phyloP scores from a whole-genome alignment of 2,888 invertebrate genomes.

The Gandaritis pyraliata region DNA sequence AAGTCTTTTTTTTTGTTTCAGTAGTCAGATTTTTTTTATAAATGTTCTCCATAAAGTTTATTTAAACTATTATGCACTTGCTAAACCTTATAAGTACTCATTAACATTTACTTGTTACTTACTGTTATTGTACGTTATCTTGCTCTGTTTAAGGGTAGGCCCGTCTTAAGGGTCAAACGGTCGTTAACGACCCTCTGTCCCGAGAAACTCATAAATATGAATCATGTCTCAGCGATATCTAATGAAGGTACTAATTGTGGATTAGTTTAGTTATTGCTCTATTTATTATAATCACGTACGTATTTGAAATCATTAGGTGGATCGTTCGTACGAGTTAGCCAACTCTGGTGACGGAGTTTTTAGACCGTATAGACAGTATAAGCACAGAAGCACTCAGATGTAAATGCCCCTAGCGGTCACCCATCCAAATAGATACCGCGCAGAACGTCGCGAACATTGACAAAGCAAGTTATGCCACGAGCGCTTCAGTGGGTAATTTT shows the following conservation, averaged over 20 bases:
- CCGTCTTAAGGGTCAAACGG: constrained; percentile 56
- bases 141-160: constrained; percentile 37
- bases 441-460: too few relatives aligned
- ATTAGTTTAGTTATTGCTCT: constrained; percentile 41
- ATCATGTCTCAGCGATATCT: constrained; percentile 46
- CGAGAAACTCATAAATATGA: constrained; percentile 52
- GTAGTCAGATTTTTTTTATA: too few relatives aligned
- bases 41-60: too few relatives aligned
- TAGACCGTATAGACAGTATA: too few relatives aligned
- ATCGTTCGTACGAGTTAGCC: neutral
- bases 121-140: constrained; percentile 50
- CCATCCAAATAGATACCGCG: too few relatives aligned
- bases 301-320: neutral
- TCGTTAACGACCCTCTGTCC: constrained; percentile 41
- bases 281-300: constrained; percentile 19
- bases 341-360: too few relatives aligned
- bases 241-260: constrained; percentile 41
- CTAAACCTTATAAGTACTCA: neutral
- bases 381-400: too few relatives aligned
- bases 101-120: constrained; percentile 35
- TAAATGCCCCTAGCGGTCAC: too few relatives aligned
- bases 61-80: too few relatives aligned
- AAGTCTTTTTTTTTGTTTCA: too few relatives aligned
- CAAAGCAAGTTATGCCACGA: too few relatives aligned
- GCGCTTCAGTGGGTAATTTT: too few relatives aligned